phyloP scores from a whole-genome alignment of 2,888 invertebrate species.

The Cheilosia urbana region DNA sequence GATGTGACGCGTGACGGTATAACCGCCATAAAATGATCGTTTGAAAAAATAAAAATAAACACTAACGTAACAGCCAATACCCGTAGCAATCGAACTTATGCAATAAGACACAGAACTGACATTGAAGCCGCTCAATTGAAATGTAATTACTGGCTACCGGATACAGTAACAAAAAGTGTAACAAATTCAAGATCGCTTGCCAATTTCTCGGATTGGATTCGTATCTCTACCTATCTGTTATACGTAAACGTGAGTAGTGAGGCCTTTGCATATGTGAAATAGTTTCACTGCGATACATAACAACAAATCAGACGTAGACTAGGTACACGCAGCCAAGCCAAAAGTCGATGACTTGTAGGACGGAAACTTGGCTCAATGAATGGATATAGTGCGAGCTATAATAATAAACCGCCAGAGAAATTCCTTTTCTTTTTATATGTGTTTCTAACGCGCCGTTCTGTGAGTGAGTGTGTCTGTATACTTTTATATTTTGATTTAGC shows the following conservation, averaged over 20 bases:
- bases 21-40: slow-evolving; percentile 15
- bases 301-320: not conserved
- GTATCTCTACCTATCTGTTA: not conserved
- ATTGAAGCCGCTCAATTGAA: slow-evolving; percentile 43
- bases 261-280: slow-evolving; percentile 28
- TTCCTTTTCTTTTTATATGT: slow-evolving; percentile 5
- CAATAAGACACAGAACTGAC: slow-evolving; percentile 33
- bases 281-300: slow-evolving; percentile 1
- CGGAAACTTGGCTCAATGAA: slow-evolving; percentile 18
- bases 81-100: slow-evolving; percentile 47
- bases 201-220: slow-evolving; percentile 6
- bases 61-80: not conserved
- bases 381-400: not conserved
- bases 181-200: slow-evolving; percentile 23
- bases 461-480: not conserved
- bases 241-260: slow-evolving; percentile 45
- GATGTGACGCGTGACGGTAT: slow-evolving; percentile 52
- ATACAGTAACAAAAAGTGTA: slow-evolving; percentile 12
- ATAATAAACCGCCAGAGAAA: slow-evolving; percentile 20
- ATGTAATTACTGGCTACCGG: slow-evolving; percentile 38
- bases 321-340: slow-evolving; percentile 2
- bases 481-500: slow-evolving; percentile 16
- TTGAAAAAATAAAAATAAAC: slow-evolving; percentile 10
- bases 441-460: slow-evolving; percentile 18
- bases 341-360: slow-evolving; percentile 10